These are phyloP conservation scores for Coracopsis vasa DNA, from an alignment of 2,113 vertebrate genomes.

Conservation along the genomic window DNA sequence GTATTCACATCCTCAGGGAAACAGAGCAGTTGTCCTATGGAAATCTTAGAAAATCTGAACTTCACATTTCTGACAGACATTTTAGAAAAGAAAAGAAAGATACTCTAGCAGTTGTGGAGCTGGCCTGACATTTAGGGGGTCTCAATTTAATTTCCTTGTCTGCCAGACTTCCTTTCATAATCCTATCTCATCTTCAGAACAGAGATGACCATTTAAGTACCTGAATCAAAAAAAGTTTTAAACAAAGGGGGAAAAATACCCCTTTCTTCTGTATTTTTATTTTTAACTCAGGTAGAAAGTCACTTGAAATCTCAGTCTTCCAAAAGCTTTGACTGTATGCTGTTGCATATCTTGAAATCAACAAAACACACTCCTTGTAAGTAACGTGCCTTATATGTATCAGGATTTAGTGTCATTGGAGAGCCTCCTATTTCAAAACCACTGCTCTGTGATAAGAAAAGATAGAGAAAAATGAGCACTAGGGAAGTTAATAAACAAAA, in stretches of 20 bases:
- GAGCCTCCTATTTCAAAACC: neutral
- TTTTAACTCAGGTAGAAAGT: neutral
- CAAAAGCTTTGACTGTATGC: neutral
- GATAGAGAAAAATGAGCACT: constrained; percentile 29
- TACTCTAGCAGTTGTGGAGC: neutral
- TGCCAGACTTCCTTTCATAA: constrained; percentile 26
- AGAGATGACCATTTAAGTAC: neutral
- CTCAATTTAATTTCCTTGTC: constrained; percentile 44
- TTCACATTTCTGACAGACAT: neutral
- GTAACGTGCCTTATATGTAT: neutral
- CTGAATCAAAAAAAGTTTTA: neutral
- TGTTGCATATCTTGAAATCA: neutral
- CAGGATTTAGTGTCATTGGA: neutral
- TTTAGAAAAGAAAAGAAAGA: constrained; percentile 9
- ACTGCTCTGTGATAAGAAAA: neutral
- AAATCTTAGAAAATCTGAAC: neutral
- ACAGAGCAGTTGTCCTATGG: neutral
- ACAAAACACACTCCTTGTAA: neutral
- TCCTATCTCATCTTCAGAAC: neutral
- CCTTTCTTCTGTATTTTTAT: neutral
- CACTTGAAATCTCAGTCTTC: neutral
- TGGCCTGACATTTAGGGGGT: constrained; percentile 13
- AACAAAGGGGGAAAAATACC: neutral
- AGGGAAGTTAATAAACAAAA: constrained; percentile 62
- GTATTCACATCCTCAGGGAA: neutral